Evolutionary conservation across 2,888 invertebrate genomes (phyloP), one percentile per base, ranked within the genome.

Genomic region (Cyaniris semiargus): DNA sequence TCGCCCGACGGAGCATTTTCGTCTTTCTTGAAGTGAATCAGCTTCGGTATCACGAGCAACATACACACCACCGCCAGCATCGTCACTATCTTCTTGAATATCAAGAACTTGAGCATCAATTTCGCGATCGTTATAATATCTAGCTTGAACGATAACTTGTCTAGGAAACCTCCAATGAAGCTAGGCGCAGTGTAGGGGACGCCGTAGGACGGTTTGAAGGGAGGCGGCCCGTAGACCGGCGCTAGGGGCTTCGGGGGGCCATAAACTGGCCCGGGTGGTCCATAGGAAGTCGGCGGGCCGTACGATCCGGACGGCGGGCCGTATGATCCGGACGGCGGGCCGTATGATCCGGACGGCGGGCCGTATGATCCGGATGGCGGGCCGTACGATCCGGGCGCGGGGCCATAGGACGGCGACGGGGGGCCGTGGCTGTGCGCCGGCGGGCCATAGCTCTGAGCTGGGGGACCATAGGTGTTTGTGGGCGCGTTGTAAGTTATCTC

Each of bases 21-120:
- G 72, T 88, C 89, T 82, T 93, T 93, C 81, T 94, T 94, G 81
- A 93, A 92, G 70, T 88, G 88, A 78, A 95, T 94, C 31, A 96
- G 87, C 86, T 96, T 96, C 0, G 97, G 97, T 81, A 97, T 95
- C 85, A 97, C 97, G 76, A 97, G 89, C 82, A 97, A 88, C 85
- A 97, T 93, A 85, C 96, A 97, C 82, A 97, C 95, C 6, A 97
- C 94, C 0, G 96, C 97, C 70, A 97, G 95, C 89, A 97, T 97
- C 82, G 97, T 97, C 78, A 97, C 96, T 76, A 97, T 95, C 89
- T 97, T 96, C 89, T 97, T 97, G 87, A 97, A 97, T 82, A 97
- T 96, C 5, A 97, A 90, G 76, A 97, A 87, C 86, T 97, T 97
- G 56, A 97, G 87, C 78, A 97, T 84, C 78, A 97, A 95, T 89